Conservation (phyloP, 2,797 vertebrate species). For the Phrynocephalus forsythii region DNA sequence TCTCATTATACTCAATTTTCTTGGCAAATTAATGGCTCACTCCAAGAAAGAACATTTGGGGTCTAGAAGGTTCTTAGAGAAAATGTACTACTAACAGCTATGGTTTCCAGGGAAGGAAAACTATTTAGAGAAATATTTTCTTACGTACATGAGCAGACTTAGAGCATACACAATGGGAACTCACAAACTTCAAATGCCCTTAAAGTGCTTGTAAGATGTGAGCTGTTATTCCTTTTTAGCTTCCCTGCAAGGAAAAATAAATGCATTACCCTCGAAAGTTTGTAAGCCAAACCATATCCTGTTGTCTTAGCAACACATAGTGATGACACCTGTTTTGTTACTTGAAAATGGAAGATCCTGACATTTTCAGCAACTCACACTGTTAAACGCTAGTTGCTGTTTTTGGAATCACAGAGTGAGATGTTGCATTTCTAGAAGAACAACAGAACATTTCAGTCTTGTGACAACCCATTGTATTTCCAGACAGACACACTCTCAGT, state of each 20-base stretch:
- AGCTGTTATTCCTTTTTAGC: constrained; percentile 29
- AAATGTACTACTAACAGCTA: not conserved
- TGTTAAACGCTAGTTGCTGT: constrained; percentile 22
- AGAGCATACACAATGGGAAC: constrained; percentile 8
- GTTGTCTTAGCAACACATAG: constrained; percentile 31
- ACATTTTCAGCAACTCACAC: not conserved
- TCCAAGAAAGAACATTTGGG: not conserved
- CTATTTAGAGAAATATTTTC: constrained; percentile 2
- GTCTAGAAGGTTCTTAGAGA: constrained; percentile 14
- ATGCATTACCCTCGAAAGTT: not conserved
- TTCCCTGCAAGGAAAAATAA: constrained; percentile 33
- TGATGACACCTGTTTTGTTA: not conserved
- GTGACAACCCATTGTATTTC: constrained; percentile 21
- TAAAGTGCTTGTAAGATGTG: constrained; percentile 22
- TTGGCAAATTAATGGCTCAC: constrained; percentile 6
- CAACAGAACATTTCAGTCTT: not conserved
- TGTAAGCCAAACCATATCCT: constrained; percentile 21
- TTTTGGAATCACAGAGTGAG: not conserved
- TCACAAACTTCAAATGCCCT: constrained; percentile 9
- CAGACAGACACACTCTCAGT: constrained; percentile 33
- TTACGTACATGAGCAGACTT: constrained; percentile 24
- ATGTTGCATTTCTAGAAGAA: not conserved
- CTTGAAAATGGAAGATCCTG: not conserved
- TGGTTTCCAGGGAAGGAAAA: not conserved
- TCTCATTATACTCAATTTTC: constrained; percentile 29